Conservation (phyloP, 1,140 invertebrate species). For the Drosophila watanabei region DNA sequence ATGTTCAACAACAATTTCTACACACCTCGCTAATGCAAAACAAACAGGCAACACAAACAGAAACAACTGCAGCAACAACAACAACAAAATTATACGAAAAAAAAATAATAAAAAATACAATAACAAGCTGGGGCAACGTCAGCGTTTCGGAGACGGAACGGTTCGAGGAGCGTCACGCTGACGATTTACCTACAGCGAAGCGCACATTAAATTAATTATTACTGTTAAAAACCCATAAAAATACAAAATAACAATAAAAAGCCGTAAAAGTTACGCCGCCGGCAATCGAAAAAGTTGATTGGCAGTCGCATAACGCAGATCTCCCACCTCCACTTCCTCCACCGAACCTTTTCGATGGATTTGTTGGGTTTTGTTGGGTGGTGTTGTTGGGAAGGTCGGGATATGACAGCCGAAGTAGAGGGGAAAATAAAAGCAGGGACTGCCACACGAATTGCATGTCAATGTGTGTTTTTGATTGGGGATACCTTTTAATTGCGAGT, state of each 20-base stretch:
- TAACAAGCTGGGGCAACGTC: slow-evolving; percentile 11
- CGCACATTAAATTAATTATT: slow-evolving; percentile 81
- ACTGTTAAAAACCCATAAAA: slow-evolving; percentile 82
- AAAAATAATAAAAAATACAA: slow-evolving; percentile 7
- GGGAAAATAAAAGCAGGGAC: slow-evolving; percentile 36
- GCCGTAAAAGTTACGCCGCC: slow-evolving; percentile 67
- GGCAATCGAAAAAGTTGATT: slow-evolving; percentile 66
- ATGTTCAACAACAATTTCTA: slow-evolving; percentile 38
- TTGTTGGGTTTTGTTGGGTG: background rate
- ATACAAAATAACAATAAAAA: slow-evolving; percentile 73
- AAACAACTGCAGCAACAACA: slow-evolving; percentile 4
- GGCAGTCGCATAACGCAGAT: slow-evolving; percentile 53
- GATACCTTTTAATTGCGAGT: slow-evolving; percentile 19
- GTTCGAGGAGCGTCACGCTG: slow-evolving; percentile 34
- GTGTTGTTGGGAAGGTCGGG: slow-evolving; percentile 35
- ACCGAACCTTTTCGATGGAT: background rate
- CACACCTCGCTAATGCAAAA: slow-evolving; percentile 51
- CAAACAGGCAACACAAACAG: slow-evolving; percentile 45
- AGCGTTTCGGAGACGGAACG: slow-evolving; percentile 15
- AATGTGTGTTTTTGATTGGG: slow-evolving; percentile 47
- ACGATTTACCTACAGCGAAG: slow-evolving; percentile 78
- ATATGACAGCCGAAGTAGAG: background rate
- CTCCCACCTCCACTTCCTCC: background rate
- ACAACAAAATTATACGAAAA: slow-evolving; percentile 4
- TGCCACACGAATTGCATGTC: slow-evolving; percentile 32